These are phyloP conservation scores for Chaenogobius annularis DNA, from an alignment of 2,113 vertebrate genomes.

Conservation along the genomic window DNA sequence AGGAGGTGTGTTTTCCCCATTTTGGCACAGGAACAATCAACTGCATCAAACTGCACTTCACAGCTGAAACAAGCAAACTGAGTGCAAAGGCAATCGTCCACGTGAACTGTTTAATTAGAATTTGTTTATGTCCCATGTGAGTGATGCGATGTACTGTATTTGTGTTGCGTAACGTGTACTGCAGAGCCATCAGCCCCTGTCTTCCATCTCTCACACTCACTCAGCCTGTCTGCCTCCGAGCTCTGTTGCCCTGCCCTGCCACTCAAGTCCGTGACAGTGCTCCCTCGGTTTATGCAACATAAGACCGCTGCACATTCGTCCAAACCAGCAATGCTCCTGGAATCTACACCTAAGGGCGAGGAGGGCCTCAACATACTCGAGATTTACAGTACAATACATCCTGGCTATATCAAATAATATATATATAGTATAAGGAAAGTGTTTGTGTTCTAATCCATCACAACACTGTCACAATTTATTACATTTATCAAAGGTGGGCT, in stretches of 20 bases:
- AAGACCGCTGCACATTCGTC: neutral
- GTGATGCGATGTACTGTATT: neutral
- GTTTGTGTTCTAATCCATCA: too few species aligned
- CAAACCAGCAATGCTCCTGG: neutral
- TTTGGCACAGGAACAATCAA: too few species aligned
- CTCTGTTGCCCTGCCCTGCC: neutral
- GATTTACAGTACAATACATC: too few species aligned
- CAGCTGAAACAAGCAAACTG: too few species aligned
- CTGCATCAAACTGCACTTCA: too few species aligned
- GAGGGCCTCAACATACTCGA: too few species aligned
- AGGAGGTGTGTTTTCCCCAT: too few species aligned
- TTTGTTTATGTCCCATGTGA: neutral
- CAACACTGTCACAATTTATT: too few species aligned
- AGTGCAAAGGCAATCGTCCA: neutral
- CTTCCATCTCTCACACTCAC: slow-evolving; percentile 2
- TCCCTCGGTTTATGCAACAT: slow-evolving; percentile 1
- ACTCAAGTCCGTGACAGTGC: slow-evolving; percentile 2
- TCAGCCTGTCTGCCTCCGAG: slow-evolving; percentile 5
- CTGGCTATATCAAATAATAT: too few species aligned
- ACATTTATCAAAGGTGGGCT: too few species aligned
- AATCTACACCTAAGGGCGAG: neutral
- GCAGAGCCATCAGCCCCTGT: neutral
- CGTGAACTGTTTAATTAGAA: neutral
- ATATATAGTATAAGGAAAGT: too few species aligned
- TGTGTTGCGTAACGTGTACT: slow-evolving; percentile 4